Evolutionary conservation across 2,797 vertebrate species (phyloP).

Genomic region (Percopsis omiscomaycus): DNA sequence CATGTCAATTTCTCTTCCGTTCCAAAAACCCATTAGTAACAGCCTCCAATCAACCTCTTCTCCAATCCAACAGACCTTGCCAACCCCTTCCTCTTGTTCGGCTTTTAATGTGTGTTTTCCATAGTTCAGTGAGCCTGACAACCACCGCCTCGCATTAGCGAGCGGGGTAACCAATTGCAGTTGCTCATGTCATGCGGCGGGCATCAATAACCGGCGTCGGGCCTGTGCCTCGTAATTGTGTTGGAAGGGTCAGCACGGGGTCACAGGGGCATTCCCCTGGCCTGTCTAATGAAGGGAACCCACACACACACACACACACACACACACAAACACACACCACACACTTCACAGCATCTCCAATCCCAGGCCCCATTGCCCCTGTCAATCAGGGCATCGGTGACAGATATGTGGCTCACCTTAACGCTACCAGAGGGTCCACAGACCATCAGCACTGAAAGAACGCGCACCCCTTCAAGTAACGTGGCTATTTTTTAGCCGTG

Average conservation of each 20-base stretch:
- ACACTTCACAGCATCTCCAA: conserved; percentile 69
- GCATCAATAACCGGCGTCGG: conserved; percentile 76
- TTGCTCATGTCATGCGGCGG: conserved; percentile 70
- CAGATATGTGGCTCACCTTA: conserved; percentile 40
- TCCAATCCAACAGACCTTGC: background rate
- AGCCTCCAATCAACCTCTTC: conserved; percentile 23
- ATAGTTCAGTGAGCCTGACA: conserved; percentile 51
- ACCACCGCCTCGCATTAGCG: conserved; percentile 61
- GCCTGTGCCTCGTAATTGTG: conserved; percentile 76
- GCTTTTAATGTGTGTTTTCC: conserved; percentile 41
- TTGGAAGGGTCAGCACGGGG: conserved; percentile 66
- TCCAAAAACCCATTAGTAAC: conserved; percentile 26
- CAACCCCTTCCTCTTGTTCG: conserved; percentile 12
- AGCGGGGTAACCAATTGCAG: conserved; percentile 63
- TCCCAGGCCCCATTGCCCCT: conserved; percentile 76
- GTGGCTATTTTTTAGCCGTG: background rate
- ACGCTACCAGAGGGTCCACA: conserved; percentile 38
- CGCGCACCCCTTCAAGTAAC: background rate
- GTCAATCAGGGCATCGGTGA: conserved; percentile 73
- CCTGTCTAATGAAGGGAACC: conserved; percentile 77
- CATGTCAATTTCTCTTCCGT: background rate
- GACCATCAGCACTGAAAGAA: conserved; percentile 29
- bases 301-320: background rate
- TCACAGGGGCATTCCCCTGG: conserved; percentile 69
- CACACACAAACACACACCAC: conserved; percentile 25